These are phyloP conservation scores for Cylindroiulus punctatus DNA, from an alignment of 2,888 invertebrate species.

Conservation along the genomic window DNA sequence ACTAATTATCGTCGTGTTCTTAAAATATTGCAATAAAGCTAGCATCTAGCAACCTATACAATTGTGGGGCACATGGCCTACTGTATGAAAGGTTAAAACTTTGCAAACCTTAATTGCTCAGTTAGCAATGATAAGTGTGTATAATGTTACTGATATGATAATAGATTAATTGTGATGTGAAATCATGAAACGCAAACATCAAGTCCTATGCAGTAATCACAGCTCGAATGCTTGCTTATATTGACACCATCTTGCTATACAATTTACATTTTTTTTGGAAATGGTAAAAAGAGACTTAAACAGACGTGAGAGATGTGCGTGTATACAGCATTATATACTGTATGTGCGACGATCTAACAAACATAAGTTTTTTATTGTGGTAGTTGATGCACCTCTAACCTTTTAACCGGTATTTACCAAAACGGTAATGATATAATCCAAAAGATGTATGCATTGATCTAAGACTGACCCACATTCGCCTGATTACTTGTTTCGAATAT, in stretches of 20 bases:
- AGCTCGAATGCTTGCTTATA: not conserved
- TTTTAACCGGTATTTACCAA: too few species aligned
- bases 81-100: not conserved
- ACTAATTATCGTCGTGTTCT: not conserved
- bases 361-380: not conserved
- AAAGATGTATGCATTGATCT: too few species aligned
- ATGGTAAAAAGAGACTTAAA: not conserved
- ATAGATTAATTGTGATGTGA: constrained; percentile 26
- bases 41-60: not conserved
- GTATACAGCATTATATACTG: too few species aligned
- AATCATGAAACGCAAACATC: not conserved
- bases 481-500: too few species aligned
- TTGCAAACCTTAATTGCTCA: not conserved
- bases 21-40: not conserved
- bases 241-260: not conserved
- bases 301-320: too few species aligned
- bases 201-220: not conserved
- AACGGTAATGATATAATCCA: not conserved
- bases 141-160: not conserved
- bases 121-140: not conserved
- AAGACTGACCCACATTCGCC: too few species aligned
- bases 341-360: too few species aligned
- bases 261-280: not conserved
- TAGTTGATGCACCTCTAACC: too few species aligned
- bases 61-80: not conserved